Evolutionary conservation across 2,113 vertebrate species (phyloP), one percentile per base, ranked within the genome.

Genomic region (Trochalopteron elliotii): DNA sequence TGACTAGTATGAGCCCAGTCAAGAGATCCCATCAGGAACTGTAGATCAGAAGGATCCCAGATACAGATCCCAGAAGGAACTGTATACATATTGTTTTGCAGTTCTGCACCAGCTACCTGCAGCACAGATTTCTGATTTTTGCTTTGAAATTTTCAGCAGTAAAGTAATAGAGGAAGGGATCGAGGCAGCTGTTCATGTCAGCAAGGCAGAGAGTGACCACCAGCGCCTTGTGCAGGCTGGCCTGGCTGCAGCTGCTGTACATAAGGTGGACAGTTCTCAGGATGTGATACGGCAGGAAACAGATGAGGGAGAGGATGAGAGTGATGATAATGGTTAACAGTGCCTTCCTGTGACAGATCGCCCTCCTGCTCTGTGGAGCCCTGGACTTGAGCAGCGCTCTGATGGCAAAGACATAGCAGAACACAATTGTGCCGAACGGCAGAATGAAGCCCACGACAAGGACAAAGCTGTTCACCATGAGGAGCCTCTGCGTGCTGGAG

Each of bases 131-230:
- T 74, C 56, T 97, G 69, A 97, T 44, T 91, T 94, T 96, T 0
- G 68, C 94, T 93, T 98, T 97, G 88, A 99, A 99, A 93, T 97
- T 97, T 83, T 99, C 98, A 52, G 98, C 98, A 10, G 95, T 91
- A 10, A 98, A 98, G 47, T 98, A 98, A 76, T 98, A 99, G 23
- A 98, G 97, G 53, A 99, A 18, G 20, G 98, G 98, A 39, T 98
- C 96, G 0, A 98, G 77, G 94, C 98, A 98, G 72, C 95, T 98
- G 74, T 98, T 98, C 47, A 80, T 83, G 24, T 90, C 96, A 17
- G 98, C 98, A 9, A 98, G 94, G 82, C 97, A 96, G 76, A 97
- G 95, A 1, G 97, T 79, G 80, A 98, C 39, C 19, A 98, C 96
- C 14, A 98, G 96, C 0, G 90, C 97, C 93, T 98, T 98, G 53